These are phyloP conservation scores for Agrotis exclamationis DNA, from an alignment of 2,888 invertebrate genomes.

Conservation along the genomic window DNA sequence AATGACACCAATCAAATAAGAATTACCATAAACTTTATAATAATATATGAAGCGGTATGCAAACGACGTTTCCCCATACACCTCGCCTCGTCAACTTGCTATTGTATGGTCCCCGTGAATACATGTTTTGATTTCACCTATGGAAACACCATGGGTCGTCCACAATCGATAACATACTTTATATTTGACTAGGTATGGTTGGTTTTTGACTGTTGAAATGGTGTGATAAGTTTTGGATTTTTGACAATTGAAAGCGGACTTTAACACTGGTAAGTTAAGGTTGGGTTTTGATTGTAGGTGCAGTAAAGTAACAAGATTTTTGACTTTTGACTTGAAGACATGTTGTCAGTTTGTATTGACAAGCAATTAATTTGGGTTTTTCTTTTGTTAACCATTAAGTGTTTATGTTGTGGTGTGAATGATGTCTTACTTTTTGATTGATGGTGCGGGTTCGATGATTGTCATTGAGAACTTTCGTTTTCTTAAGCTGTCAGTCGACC, in stretches of 20 bases:
- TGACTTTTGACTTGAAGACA: conserved; percentile 67
- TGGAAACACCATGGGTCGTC: conserved; percentile 31
- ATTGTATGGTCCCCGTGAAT: conserved; percentile 63
- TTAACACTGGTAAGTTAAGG: conserved; percentile 4
- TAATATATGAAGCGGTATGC: conserved; percentile 50
- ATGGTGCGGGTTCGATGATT: conserved; percentile 10
- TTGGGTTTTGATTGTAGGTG: conserved; percentile 15
- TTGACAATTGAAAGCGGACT: conserved; percentile 31
- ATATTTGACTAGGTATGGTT: neutral
- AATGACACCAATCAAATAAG: conserved; percentile 55
- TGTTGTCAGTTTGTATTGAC: conserved; percentile 71
- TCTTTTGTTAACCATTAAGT: conserved; percentile 53
- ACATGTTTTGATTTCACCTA: conserved; percentile 67
- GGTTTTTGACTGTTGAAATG: conserved; percentile 64
- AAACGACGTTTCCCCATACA: conserved; percentile 60
- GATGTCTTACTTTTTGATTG: conserved; percentile 37
- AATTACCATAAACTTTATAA: conserved; percentile 57
- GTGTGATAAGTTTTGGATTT: neutral
- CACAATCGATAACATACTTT: conserved; percentile 34
- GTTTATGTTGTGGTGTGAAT: conserved; percentile 47
- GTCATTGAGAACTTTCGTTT: conserved; percentile 23
- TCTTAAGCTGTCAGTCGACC: neutral
- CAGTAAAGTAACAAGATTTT: conserved; percentile 63
- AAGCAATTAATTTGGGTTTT: conserved; percentile 73
- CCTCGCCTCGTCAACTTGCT: conserved; percentile 64